These are phyloP conservation scores for Rhopalosiphum padi DNA, from an alignment of 1,140 invertebrate genomes.

Conservation along the genomic window DNA sequence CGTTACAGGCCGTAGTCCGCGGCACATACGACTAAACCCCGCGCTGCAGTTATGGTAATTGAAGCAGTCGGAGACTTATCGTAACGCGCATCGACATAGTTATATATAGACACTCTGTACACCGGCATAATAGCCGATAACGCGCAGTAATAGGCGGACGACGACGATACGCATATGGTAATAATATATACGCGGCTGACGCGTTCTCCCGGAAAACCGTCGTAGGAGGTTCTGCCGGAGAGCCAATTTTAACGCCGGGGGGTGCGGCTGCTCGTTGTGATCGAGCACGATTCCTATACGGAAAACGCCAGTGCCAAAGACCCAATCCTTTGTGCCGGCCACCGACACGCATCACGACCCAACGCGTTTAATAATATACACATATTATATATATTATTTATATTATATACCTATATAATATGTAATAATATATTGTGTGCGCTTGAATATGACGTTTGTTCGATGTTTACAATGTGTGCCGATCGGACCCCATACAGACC, in stretches of 20 bases:
- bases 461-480: not conserved
- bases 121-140: not conserved
- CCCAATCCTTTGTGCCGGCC: not conserved
- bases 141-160: not conserved
- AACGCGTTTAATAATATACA: not conserved
- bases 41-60: too few relatives aligned
- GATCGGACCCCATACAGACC: not conserved
- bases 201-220: not conserved
- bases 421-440: not conserved
- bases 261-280: not conserved
- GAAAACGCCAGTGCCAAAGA: not conserved
- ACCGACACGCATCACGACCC: not conserved
- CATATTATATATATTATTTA: not conserved
- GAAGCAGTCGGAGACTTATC: too few relatives aligned
- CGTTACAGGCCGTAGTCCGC: too few relatives aligned
- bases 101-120: too few relatives aligned
- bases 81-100: too few relatives aligned
- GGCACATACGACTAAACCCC: too few relatives aligned
- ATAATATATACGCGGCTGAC: not conserved
- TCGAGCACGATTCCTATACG: not conserved
- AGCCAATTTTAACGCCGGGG: not conserved
- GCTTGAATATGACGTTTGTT: conserved; percentile 1
- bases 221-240: not conserved
- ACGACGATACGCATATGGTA: not conserved
- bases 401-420: not conserved